phyloP scores from a whole-genome alignment of 2,113 vertebrate genomes.

The Asarcornis scutulata region DNA sequence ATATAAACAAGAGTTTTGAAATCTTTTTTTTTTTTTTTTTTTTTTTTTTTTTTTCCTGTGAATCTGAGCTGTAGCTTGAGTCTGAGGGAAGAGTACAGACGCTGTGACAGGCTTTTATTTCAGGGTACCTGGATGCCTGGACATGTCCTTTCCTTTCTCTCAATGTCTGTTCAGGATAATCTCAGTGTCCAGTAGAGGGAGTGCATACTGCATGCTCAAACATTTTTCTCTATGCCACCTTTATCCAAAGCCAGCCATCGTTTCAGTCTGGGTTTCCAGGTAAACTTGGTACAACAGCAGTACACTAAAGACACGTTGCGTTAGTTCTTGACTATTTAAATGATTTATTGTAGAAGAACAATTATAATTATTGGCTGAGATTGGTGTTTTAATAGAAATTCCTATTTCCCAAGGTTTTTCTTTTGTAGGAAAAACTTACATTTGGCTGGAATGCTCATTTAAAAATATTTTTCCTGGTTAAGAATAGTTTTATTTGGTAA shows the following conservation, averaged over 20 bases:
- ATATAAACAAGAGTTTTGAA: neutral
- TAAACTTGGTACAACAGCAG: neutral
- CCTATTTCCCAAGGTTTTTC: neutral
- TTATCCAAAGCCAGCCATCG: neutral
- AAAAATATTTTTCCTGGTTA: neutral
- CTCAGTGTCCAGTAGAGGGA: constrained; percentile 69
- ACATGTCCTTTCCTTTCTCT: accelerated
- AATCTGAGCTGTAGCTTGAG: neutral
- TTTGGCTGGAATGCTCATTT: neutral
- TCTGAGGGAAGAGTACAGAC: neutral
- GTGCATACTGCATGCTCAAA: constrained; percentile 23
- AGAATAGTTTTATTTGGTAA: neutral
- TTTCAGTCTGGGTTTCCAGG: neutral
- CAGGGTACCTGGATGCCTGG: accelerated
- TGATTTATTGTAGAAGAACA: neutral
- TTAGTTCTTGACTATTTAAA: neutral
- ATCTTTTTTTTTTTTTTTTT: neutral
- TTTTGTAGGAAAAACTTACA: neutral
- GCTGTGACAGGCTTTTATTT: neutral
- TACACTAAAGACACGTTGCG: neutral
- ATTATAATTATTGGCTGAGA: neutral
- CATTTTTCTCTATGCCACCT: neutral
- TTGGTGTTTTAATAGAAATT: neutral
- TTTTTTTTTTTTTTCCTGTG: neutral
- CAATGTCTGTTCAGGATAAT: neutral